phyloP scores from a whole-genome alignment of 2,113 vertebrate species.

The Romanogobio albipinnatus region DNA sequence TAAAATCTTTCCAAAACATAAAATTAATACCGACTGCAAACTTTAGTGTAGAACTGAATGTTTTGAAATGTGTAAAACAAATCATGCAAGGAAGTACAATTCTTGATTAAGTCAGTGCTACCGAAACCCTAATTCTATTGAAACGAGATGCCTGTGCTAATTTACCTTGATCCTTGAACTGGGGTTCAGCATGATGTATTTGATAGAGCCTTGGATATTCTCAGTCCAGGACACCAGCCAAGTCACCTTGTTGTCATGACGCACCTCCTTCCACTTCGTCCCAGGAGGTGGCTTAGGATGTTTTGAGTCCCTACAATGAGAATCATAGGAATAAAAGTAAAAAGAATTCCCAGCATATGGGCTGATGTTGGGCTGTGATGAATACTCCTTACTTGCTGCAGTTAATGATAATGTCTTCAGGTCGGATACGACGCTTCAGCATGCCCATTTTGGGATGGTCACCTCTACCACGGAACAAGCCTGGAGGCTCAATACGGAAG shows the following conservation, averaged over 20 bases:
- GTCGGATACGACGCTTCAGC: conserved; percentile 92
- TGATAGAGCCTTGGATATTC: conserved; percentile 97
- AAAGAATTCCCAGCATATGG: neutral
- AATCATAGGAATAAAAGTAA: neutral
- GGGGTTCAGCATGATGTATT: conserved; percentile 98
- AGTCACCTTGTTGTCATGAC: conserved; percentile 97
- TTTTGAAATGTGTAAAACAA: too few species aligned
- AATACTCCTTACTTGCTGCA: conserved; percentile 91
- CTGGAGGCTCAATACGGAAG: conserved; percentile 96
- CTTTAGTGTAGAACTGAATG: too few species aligned
- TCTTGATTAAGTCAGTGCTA: neutral
- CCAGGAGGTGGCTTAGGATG: conserved; percentile 87
- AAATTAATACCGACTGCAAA: too few species aligned
- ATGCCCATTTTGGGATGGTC: conserved; percentile 99
- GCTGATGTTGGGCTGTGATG: neutral
- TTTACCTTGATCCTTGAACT: conserved; percentile 97
- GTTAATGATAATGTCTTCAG: conserved; percentile 94
- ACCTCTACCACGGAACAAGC: conserved; percentile 93
- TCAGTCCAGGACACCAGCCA: conserved; percentile 99
- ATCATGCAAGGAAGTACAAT: neutral
- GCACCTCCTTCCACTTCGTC: conserved; percentile 95
- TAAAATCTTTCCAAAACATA: too few species aligned
- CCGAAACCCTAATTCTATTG: neutral
- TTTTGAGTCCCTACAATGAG: conserved; percentile 86
- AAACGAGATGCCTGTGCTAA: neutral